Base-by-base conservation (phyloP, 2,888 invertebrate genomes). In the Glaucopsyche alexis region DNA sequence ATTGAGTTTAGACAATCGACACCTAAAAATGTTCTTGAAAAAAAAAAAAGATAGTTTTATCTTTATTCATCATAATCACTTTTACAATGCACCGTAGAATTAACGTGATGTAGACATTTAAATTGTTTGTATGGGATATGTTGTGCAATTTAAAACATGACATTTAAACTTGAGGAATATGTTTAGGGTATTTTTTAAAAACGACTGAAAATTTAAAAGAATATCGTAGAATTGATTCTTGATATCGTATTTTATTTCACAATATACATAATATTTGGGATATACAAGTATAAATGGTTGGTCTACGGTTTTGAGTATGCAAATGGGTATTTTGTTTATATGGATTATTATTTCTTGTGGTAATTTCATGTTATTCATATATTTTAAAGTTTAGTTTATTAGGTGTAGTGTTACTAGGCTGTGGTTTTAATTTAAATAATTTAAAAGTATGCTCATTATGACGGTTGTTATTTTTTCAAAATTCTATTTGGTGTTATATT, bases 361-460 rank as follows among this genome's bases (percentile, higher is more conserved):
- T 11, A 19, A 11, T 55, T 55, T 19, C 8, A 11, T 55, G 9
- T 16, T 19, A 19, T 55, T 14, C n/a, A 14, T 55, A 50, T 50
- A 60, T 38, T 60, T 13, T 38, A 38, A 47, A 42, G 42, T 42
- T 42, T 47, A 11, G 11, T 60, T 60, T 60, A 0, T 13, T 60
- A 60, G 38, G 11, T 38, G 60, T 60, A 60, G 60, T 60, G 29
- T 38, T 60, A 6, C n/a, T 60, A 29, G 60, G 60, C 29, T 60
- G 60, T 60, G 60, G 60, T 60, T 38, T 55, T 60, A 60, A 11
- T 60, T 60, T 60, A 29, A 60, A 60, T 60, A 38, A 60, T 14
- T 60, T 60, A 7, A 9, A 8, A 29, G 42, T 42, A 19, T 6
- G 60, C 60, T 60, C 38, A 60, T 60, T 29, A 29, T 0, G 13